A percentile compares a stretch with the other conserved stretches of the same genome.
Evolutionary conservation across 2,888 invertebrate species (phyloP).

Genomic region (Amiota mariae): DNA sequence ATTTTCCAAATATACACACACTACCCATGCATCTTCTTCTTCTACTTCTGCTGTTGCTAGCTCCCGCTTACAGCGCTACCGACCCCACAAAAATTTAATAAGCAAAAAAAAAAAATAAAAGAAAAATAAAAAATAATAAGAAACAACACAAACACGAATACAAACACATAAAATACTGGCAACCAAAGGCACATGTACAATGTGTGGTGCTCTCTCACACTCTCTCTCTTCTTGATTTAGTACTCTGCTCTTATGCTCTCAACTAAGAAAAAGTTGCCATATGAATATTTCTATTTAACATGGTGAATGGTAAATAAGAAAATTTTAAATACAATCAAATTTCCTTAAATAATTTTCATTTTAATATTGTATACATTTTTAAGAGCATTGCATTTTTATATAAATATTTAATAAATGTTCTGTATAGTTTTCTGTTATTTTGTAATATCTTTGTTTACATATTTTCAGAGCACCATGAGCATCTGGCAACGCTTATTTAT

Average conservation of each 20-base stretch:
- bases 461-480: background rate
- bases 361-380: background rate
- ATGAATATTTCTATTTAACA: background rate
- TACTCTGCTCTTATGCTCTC: background rate
- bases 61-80: constrained; percentile 37
- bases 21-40: constrained; percentile 21
- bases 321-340: background rate
- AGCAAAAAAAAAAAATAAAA: constrained; percentile 40
- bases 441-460: background rate
- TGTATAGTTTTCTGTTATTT: background rate
- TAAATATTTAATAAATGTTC: background rate
- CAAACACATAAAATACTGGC: constrained; percentile 5
- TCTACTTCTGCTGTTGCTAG: constrained; percentile 62
- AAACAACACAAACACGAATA: constrained; percentile 26
- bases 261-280: background rate
- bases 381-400: background rate
- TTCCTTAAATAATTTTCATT: background rate
- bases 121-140: constrained; percentile 31
- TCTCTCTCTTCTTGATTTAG: background rate
- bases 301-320: background rate
- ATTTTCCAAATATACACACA: constrained; percentile 29
- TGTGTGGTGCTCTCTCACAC: background rate
- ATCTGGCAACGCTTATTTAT: background rate
- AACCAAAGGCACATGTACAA: constrained; percentile 13
- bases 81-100: constrained; percentile 55